phyloP scores from a whole-genome alignment of 1,140 invertebrate species.

The Trichonephila clavipes region DNA sequence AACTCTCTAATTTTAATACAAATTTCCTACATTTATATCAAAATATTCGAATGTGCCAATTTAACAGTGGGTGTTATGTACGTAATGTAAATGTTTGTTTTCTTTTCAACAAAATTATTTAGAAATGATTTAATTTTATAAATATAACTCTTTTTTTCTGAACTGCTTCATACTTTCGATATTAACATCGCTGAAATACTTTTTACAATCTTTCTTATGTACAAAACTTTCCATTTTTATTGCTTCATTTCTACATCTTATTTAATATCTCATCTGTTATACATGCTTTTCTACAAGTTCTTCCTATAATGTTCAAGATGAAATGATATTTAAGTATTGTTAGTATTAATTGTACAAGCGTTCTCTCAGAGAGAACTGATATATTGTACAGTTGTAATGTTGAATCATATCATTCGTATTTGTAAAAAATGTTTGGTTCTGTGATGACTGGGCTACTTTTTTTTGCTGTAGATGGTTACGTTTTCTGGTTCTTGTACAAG shows the following conservation, averaged over 20 bases:
- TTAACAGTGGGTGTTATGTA: conserved; percentile 39
- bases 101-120: background rate
- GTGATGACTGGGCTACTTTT: conserved; percentile 64
- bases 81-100: background rate
- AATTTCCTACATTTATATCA: background rate
- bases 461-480: conserved; percentile 27
- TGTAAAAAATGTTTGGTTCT: conserved; percentile 35
- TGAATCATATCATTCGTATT: background rate
- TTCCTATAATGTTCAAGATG: background rate
- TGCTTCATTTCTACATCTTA: conserved; percentile 50
- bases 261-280: conserved; percentile 68
- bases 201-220: background rate
- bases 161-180: background rate
- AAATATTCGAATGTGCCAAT: conserved; percentile 47
- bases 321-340: background rate
- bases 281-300: conserved; percentile 48
- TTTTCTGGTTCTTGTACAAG: conserved; percentile 39
- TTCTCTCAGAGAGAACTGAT: conserved; percentile 35
- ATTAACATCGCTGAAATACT: background rate
- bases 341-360: conserved; percentile 33
- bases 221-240: background rate
- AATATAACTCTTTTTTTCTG: background rate
- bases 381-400: conserved; percentile 39
- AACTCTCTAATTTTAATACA: background rate
- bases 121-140: background rate